phyloP scores from a whole-genome alignment of 2,797 vertebrate species.

The Xenentodon cancila region DNA sequence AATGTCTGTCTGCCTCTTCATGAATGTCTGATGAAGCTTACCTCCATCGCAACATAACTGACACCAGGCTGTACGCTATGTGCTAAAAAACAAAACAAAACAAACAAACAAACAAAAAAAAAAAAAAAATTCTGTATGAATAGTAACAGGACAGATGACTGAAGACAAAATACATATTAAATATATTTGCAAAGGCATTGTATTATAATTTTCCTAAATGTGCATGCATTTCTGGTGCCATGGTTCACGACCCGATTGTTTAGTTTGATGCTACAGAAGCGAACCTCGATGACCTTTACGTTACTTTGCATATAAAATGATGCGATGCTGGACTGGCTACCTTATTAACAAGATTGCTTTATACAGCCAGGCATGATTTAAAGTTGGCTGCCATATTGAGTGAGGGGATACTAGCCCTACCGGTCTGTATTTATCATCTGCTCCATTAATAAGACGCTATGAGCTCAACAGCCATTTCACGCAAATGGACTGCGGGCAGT shows the following conservation, averaged over 20 bases:
- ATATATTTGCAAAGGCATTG: constrained; percentile 7
- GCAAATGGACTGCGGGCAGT: constrained; percentile 66
- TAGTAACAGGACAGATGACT: neutral
- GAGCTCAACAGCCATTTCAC: constrained; percentile 74
- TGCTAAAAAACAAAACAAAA: no score
- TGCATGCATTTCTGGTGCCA: constrained; percentile 36
- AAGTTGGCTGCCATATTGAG: constrained; percentile 75
- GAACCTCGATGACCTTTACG: constrained; percentile 51
- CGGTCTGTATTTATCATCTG: constrained; percentile 78
- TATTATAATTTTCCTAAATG: constrained; percentile 27
- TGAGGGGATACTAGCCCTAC: constrained; percentile 73
- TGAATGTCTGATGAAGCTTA: constrained; percentile 83
- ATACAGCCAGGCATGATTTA: constrained; percentile 76
- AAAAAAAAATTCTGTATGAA: constrained; percentile 26
- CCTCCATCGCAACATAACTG: constrained; percentile 57
- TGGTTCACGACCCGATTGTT: constrained; percentile 33
- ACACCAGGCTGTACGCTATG: constrained; percentile 30
- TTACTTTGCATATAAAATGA: constrained; percentile 74
- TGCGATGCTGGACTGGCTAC: constrained; percentile 56
- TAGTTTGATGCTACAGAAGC: constrained; percentile 56
- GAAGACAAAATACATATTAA: neutral
- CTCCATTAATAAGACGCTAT: constrained; percentile 76
- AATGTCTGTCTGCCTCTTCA: constrained; percentile 82
- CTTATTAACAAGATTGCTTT: constrained; percentile 79
- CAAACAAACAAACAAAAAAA: neutral